phyloP scores from a whole-genome alignment of 92 coral and sea anemone species.

The Siderastrea radians region DNA sequence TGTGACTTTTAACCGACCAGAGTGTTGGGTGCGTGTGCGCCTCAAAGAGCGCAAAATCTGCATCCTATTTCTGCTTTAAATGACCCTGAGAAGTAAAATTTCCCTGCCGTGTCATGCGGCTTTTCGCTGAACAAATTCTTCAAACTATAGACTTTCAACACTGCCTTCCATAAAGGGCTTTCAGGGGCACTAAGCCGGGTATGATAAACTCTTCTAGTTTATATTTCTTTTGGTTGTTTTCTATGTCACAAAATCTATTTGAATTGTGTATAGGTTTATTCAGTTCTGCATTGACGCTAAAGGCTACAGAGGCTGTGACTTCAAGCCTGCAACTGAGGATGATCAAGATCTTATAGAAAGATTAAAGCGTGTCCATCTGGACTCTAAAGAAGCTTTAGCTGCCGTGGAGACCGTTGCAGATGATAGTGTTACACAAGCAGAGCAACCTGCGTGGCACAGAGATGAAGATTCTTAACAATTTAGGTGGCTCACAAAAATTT shows the following conservation, averaged over 20 bases:
- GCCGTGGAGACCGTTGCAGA: constrained; percentile 25
- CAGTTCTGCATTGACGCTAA: constrained; percentile 70
- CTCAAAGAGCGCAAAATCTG: no score
- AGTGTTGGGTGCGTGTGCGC: no score
- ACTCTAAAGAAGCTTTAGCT: constrained; percentile 58
- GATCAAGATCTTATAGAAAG: constrained; percentile 71
- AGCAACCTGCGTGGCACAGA: constrained; percentile 68
- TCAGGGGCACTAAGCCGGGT: no score
- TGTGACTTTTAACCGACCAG: no score
- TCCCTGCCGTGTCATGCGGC: no score
- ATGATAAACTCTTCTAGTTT: no score
- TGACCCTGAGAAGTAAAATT: no score
- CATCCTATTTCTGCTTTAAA: no score
- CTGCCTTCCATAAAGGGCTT: no score
- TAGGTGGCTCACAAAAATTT: background rate
- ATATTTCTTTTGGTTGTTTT: background rate
- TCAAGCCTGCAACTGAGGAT: constrained; percentile 54
- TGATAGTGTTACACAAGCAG: constrained; percentile 21
- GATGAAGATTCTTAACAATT: constrained; percentile 42
- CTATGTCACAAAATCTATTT: background rate
- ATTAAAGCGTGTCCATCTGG: constrained; percentile 72
- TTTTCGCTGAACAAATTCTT: no score
- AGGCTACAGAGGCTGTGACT: constrained; percentile 80
- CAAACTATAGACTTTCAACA: no score
- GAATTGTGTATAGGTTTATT: constrained; percentile 52